Conservation (phyloP, 1,140 invertebrate species). For the Glomeris maerens region DNA sequence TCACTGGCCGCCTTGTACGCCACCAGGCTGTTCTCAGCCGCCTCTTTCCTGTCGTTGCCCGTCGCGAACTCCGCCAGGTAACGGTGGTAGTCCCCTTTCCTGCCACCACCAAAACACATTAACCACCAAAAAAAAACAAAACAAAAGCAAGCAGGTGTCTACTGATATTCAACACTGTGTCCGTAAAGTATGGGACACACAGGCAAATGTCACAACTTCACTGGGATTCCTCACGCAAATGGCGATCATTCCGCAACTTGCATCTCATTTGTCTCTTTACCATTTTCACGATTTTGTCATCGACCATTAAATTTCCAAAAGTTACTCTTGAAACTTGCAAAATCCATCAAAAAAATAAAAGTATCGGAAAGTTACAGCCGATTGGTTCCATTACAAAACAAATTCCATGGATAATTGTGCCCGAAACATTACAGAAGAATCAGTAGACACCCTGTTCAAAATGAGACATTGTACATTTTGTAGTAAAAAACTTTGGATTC, state of each 20-base stretch:
- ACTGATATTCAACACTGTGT: no score
- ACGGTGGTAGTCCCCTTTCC: slow-evolving; percentile 90
- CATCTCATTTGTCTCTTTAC: no score
- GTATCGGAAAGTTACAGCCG: slow-evolving; percentile 3
- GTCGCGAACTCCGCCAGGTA: slow-evolving; percentile 94
- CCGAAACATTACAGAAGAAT: no score
- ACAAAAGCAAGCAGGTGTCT: background rate
- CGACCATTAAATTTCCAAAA: background rate
- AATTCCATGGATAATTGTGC: no score
- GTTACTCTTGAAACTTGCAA: background rate
- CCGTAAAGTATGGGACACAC: no score
- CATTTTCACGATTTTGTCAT: no score
- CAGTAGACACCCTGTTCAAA: no score
- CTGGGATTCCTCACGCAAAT: no score
- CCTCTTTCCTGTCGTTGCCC: slow-evolving; percentile 85
- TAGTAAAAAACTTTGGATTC: slow-evolving; percentile 97
- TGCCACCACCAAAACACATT: slow-evolving; percentile 22
- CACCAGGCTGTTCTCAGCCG: slow-evolving; percentile 84
- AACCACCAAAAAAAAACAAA: slow-evolving; percentile 8
- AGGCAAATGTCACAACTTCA: no score
- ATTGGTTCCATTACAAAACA: no score
- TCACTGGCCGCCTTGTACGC: slow-evolving; percentile 96
- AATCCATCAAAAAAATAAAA: slow-evolving; percentile 1
- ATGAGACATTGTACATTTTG: slow-evolving; percentile 66
- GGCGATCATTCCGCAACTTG: no score